Evolutionary conservation across 92 coral and sea anemone genomes (phyloP).

Genomic region (Ricordea florida): DNA sequence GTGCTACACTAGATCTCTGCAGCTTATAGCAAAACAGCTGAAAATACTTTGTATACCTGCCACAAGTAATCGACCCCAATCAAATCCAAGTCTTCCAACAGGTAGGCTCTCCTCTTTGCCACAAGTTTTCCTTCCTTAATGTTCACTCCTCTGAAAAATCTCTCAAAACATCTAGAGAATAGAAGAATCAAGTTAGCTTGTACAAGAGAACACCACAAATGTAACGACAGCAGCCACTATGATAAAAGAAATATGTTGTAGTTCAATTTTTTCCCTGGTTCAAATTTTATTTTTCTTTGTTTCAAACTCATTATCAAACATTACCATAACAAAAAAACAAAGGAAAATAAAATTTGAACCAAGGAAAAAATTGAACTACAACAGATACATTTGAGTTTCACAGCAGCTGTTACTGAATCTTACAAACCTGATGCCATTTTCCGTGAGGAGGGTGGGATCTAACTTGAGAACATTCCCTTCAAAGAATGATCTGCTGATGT

Average conservation of each 20-base stretch:
- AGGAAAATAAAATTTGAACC: no score
- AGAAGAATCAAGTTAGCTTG: background rate
- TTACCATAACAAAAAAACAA: background rate
- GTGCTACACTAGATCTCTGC: no score
- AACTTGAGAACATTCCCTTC: conserved; percentile 90
- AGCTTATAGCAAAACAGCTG: no score
- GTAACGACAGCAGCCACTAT: background rate
- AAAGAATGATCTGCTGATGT: conserved; percentile 91
- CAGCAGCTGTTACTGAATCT: no score
- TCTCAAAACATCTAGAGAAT: conserved; percentile 85
- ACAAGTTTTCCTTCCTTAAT: conserved; percentile 95
- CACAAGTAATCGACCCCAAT: conserved; percentile 96
- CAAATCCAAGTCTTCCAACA: conserved; percentile 94
- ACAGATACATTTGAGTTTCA: no score
- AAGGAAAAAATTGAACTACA: no score
- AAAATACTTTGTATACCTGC: conserved; percentile 73
- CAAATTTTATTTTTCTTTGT: no score
- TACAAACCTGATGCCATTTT: conserved; percentile 95
- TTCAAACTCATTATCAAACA: no score
- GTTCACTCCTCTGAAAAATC: conserved; percentile 96
- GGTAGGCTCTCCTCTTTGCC: conserved; percentile 85
- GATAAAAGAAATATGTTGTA: background rate
- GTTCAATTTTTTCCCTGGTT: no score
- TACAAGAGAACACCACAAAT: background rate
- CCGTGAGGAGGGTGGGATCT: conserved; percentile 89